Conservation (phyloP, 1,140 invertebrate species). For the Lepidurus apus region DNA sequence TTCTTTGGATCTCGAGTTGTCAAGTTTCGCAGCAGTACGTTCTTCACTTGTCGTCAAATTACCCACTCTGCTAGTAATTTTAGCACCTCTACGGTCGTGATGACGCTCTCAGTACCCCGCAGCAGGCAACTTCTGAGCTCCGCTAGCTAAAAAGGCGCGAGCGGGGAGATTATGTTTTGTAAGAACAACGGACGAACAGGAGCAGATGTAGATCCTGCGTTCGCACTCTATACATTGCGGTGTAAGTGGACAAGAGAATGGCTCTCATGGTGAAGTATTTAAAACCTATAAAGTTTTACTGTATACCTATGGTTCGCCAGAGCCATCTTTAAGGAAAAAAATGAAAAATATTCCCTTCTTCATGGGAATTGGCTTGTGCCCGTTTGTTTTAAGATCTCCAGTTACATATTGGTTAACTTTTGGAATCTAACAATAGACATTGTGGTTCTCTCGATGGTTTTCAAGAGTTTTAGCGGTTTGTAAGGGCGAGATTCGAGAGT, state of each 20-base stretch:
- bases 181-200: constrained; percentile 14
- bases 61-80: constrained; percentile 6
- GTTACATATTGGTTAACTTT: no score
- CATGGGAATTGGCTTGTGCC: constrained; percentile 23
- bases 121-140: background rate
- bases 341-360: constrained; percentile 6
- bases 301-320: no score
- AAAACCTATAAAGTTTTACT: background rate
- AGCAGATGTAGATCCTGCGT: background rate
- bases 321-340: no score
- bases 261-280: background rate
- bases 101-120: background rate
- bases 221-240: background rate
- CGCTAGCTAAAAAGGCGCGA: background rate
- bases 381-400: background rate
- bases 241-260: constrained; percentile 14
- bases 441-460: background rate
- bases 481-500: background rate
- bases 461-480: background rate
- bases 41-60: constrained; percentile 19
- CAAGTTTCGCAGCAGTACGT: constrained; percentile 8
- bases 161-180: background rate
- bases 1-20: background rate
- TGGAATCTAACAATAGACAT: no score
- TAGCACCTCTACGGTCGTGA: constrained; percentile 14